Evolutionary conservation across 2,888 invertebrate species (phyloP).

Genomic region (Doris montereyensis): DNA sequence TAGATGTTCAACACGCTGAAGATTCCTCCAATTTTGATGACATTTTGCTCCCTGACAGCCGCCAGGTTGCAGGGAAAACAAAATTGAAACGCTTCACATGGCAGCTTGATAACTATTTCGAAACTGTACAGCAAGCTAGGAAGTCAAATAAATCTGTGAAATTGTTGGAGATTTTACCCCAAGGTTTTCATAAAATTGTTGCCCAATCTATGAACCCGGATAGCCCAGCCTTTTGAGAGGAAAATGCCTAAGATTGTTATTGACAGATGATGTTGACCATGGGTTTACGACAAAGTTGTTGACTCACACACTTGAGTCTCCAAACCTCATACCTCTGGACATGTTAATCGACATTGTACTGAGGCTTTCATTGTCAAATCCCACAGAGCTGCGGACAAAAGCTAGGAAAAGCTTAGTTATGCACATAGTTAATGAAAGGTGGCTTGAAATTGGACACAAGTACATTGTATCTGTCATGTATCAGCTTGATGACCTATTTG

Average conservation of each 20-base stretch:
- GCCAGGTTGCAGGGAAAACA: too few relatives aligned
- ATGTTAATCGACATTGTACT: slow-evolving; percentile 30
- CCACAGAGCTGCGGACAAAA: slow-evolving; percentile 14
- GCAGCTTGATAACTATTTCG: too few relatives aligned
- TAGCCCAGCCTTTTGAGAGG: too few relatives aligned
- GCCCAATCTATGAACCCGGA: too few relatives aligned
- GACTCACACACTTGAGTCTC: slow-evolving; percentile 14
- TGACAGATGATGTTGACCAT: slow-evolving; percentile 17
- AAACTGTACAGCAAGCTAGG: too few relatives aligned
- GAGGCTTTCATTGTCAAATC: background rate
- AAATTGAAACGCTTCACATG: too few relatives aligned
- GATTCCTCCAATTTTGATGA: too few relatives aligned
- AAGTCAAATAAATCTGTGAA: too few relatives aligned
- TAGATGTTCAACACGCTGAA: too few relatives aligned
- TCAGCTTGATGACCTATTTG: slow-evolving; percentile 37
- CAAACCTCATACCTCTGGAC: slow-evolving; percentile 10
- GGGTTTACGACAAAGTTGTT: background rate
- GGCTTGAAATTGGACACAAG: slow-evolving; percentile 30
- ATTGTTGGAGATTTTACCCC: too few relatives aligned
- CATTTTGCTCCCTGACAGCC: too few relatives aligned
- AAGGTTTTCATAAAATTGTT: too few relatives aligned
- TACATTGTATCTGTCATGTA: slow-evolving; percentile 31
- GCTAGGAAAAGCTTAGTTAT: background rate
- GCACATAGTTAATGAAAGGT: slow-evolving; percentile 25
- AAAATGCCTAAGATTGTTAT: slow-evolving; percentile 5